Evolutionary conservation across 2,797 vertebrate genomes (phyloP).

Genomic region (Cynodonichthys magdalenae): DNA sequence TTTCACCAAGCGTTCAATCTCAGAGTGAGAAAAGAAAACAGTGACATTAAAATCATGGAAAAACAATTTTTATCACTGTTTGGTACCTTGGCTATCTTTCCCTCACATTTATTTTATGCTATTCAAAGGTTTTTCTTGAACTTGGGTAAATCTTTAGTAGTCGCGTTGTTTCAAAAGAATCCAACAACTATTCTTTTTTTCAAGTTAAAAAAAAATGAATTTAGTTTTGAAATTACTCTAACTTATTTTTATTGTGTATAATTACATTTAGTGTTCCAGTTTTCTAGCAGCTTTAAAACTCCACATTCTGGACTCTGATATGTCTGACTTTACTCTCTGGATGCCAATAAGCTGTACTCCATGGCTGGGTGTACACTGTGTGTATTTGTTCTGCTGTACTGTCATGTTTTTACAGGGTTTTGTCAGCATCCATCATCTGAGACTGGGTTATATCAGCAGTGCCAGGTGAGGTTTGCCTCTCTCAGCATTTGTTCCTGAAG

Average conservation of each 20-base stretch:
- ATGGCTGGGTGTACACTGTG: background rate
- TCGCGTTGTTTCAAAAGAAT: too few relatives aligned
- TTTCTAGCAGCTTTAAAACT: background rate
- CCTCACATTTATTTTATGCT: too few relatives aligned
- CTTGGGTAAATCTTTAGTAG: too few relatives aligned
- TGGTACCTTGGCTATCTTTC: conserved; percentile 1
- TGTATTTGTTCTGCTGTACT: background rate
- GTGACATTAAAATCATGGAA: conserved; percentile 2
- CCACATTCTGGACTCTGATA: background rate
- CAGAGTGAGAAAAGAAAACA: background rate
- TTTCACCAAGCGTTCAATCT: background rate
- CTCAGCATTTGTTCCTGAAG: background rate
- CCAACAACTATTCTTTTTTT: too few relatives aligned
- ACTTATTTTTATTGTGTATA: too few relatives aligned
- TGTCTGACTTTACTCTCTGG: background rate
- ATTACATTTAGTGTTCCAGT: background rate
- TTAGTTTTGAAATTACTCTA: too few relatives aligned
- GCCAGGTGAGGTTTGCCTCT: background rate
- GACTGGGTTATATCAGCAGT: background rate
- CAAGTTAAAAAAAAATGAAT: too few relatives aligned
- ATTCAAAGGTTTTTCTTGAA: too few relatives aligned
- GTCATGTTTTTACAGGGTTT: conserved; percentile 2
- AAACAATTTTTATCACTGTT: conserved; percentile 1
- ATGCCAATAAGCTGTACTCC: background rate
- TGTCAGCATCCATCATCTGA: conserved; percentile 6